Base-by-base conservation (phyloP, 2,113 vertebrate species). In the Prolemur simus region DNA sequence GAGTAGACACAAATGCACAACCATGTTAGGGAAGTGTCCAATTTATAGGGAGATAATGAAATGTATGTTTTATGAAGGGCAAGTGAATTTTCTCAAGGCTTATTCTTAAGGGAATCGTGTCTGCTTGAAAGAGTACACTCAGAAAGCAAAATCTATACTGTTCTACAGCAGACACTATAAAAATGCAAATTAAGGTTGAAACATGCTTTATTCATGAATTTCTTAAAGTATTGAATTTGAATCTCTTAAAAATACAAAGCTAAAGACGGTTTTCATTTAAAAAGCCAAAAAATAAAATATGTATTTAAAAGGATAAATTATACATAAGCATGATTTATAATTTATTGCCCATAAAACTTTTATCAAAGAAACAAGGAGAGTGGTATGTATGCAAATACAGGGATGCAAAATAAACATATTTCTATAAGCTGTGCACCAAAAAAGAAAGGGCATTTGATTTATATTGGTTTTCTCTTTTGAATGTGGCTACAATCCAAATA, bases 261-360 rank as follows among this genome's bases (percentile, higher is more conserved):
- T 96, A 97, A 98, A 98, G 97, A 89, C 6, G 95, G 95, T 98
- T 98, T 95, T 98, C 94, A 94, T 97, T 98, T 98, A 96, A 98
- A 98, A 98, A 98, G 83, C 96, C 96, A 83, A 97, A 98, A 98
- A 97, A 98, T 98, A 98, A 98, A 99, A 98, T 98, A 99, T 98
- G 98, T 97, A 98, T 98, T 99, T 99, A 98, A 98, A 98, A 95
- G 78, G 77, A 98, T 99, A 98, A 98, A 99, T 99, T 98, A 99
- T 98, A 96, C 97, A 98, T 99, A 92, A 92, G 92, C 95, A 78
- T 97, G 60, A 97, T 98, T 97, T 96, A 99, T 98, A 98, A 98
- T 98, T 98, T 98, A 99, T 98, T 97, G 21, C 15, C 37, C 96
- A 97, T 98, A 98, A 98, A 98, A 97, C 49, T 98, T 99, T 99